Base-by-base conservation (phyloP, 53 echinoderm and acorn worm genomes). In the Astropecten irregularis region DNA sequence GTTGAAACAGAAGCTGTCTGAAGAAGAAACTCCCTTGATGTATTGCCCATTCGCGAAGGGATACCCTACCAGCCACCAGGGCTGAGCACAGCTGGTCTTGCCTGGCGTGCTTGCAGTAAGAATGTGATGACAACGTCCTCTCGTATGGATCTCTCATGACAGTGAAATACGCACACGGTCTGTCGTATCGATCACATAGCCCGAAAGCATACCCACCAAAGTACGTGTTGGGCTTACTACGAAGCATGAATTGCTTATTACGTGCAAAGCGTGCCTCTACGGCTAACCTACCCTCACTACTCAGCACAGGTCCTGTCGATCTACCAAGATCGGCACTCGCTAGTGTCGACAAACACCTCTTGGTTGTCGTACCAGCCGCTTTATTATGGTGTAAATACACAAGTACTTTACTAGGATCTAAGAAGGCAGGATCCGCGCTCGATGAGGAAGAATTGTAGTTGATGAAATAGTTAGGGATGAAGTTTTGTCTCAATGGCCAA, bases 11-110 rank as follows among this genome's bases (percentile, higher is more conserved):
- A 1, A 97, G 52, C 68, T 97, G 97, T 9, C 92, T 81, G 63
- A 94, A 97, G 55, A 97, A 88, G 53, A 87, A 94, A 66, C 97
- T 97, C 10, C 97, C 97, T 35, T 97, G 97, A 49, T 97, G 97
- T 29, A 92, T 10, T 2, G 97, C 94, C 97, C 97, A 97, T 49
- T 94, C 97, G 29, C 74, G 77, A 52, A 94, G 69, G 31, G 92
- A 85, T 42, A 92, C 94, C 53, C 87, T 67, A 23, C 70, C 59
- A 2, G 97, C 89, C 20, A 83, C 83, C 33, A 87, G 82, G 32
- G 93, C 92, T 3, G 90, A 47, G 42, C 97, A 97, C 36, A 97
- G 84, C 73, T 96, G 96, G 48, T 97, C 97, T 8, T 72, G 48
- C 46, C 85, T 68, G 33, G 90, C 68, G 30, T 73, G 89, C 28